A percentile compares a stretch with the other conserved stretches of the same genome.
Evolutionary conservation across 1,140 invertebrate species (phyloP).

Genomic region (Plectrocnemia conspersa): DNA sequence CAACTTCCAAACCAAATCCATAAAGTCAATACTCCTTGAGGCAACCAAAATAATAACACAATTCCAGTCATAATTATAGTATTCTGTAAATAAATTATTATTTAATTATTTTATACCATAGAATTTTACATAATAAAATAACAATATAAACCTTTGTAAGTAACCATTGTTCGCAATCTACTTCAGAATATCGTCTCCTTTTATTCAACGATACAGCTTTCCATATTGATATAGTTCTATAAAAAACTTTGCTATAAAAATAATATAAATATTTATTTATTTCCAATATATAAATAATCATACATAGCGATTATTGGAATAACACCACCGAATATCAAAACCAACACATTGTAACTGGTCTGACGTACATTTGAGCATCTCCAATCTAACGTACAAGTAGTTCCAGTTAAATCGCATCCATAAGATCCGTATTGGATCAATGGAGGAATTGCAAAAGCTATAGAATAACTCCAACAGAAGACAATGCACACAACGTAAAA

Average conservation of each 20-base stretch:
- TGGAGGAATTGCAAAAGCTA: constrained; percentile 46
- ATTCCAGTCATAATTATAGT: constrained; percentile 41
- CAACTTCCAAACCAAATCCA: constrained; percentile 40
- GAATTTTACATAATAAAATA: background rate
- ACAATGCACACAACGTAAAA: constrained; percentile 44
- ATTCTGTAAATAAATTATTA: constrained; percentile 39
- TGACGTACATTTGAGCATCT: constrained; percentile 41
- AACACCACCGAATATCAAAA: constrained; percentile 44
- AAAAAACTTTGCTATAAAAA: background rate
- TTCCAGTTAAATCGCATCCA: constrained; percentile 48
- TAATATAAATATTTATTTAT: constrained; percentile 4
- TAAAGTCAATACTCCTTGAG: constrained; percentile 42
- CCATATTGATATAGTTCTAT: constrained; percentile 26
- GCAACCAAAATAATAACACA: constrained; percentile 48
- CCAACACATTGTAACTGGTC: constrained; percentile 44
- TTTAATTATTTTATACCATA: background rate
- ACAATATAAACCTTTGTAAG: constrained; percentile 25
- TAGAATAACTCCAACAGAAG: constrained; percentile 43
- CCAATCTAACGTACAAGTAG: constrained; percentile 47
- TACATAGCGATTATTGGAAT: constrained; percentile 48
- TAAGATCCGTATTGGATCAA: constrained; percentile 49
- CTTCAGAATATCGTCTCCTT: constrained; percentile 9
- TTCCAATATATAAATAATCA: constrained; percentile 30
- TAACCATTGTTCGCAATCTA: constrained; percentile 32
- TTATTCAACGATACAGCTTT: constrained; percentile 25